phyloP scores from a whole-genome alignment of 1,140 invertebrate species.

The Drosophila tani region DNA sequence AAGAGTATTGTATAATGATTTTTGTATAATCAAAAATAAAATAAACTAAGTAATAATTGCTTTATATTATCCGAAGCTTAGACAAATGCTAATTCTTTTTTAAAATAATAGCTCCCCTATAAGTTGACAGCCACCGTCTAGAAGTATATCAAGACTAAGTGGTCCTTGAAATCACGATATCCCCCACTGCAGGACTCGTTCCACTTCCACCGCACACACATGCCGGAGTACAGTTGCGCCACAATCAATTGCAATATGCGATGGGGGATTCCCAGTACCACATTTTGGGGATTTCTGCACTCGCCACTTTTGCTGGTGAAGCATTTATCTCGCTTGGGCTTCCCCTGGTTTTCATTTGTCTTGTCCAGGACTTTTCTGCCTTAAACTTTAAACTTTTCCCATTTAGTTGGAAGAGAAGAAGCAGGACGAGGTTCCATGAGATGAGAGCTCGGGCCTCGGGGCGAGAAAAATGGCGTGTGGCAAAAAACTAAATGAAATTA shows the following conservation, averaged over 20 bases:
- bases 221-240: neutral
- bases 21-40: no score
- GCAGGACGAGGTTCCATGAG: slow-evolving; percentile 4
- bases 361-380: slow-evolving; percentile 72
- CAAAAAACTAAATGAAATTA: slow-evolving; percentile 82
- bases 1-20: no score
- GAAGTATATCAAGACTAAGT: slow-evolving; percentile 13
- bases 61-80: neutral
- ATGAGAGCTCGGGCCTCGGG: slow-evolving; percentile 6
- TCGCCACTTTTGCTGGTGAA: slow-evolving; percentile 22
- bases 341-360: slow-evolving; percentile 66
- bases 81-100: neutral
- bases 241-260: slow-evolving; percentile 19
- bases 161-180: slow-evolving; percentile 2
- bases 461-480: slow-evolving; percentile 61
- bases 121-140: neutral
- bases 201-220: neutral
- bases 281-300: slow-evolving; percentile 20
- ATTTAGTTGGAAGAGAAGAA: slow-evolving; percentile 51
- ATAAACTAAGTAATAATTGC: no score
- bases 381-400: slow-evolving; percentile 81
- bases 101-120: neutral
- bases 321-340: slow-evolving; percentile 19
- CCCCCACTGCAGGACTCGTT: neutral
- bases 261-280: slow-evolving; percentile 1